Evolutionary conservation across 2,888 invertebrate species (phyloP).

Genomic region (Metopia argyrocephala): DNA sequence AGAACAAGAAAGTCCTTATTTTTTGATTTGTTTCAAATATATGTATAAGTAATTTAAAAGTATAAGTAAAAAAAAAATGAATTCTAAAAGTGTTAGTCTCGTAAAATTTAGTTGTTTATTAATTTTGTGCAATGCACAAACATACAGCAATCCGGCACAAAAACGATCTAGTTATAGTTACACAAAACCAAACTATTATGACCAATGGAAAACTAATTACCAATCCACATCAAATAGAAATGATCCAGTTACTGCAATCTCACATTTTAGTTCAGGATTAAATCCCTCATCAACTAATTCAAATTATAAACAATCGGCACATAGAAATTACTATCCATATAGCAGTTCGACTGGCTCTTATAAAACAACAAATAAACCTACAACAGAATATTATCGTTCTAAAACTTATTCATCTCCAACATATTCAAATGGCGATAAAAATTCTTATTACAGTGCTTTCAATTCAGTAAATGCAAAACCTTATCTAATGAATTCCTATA

Average conservation of each 20-base stretch:
- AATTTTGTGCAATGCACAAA: constrained; percentile 35
- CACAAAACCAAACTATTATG: constrained; percentile 7
- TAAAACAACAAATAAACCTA: background rate
- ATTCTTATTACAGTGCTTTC: background rate
- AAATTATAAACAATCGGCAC: background rate
- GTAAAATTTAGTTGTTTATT: constrained; percentile 24
- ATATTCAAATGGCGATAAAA: background rate
- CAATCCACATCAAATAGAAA: background rate
- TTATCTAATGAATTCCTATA: constrained; percentile 32
- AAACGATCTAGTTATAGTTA: constrained; percentile 31
- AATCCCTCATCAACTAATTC: constrained; percentile 22
- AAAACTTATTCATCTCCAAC: background rate
- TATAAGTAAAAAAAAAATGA: constrained; percentile 20
- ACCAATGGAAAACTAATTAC: background rate
- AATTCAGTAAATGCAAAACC: constrained; percentile 10
- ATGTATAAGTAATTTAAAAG: background rate
- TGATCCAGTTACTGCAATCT: background rate
- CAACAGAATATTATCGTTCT: constrained; percentile 7
- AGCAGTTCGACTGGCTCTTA: constrained; percentile 2
- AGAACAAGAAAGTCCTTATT: constrained; percentile 23
- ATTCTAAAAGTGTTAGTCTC: background rate
- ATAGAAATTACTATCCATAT: constrained; percentile 20
- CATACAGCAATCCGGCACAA: constrained; percentile 29
- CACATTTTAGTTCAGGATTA: constrained; percentile 4
- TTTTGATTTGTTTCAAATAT: background rate